A percentile compares a stretch with the other conserved stretches of the same genome.
phyloP scores from a whole-genome alignment of 2,113 vertebrate genomes.

The Conger conger region DNA sequence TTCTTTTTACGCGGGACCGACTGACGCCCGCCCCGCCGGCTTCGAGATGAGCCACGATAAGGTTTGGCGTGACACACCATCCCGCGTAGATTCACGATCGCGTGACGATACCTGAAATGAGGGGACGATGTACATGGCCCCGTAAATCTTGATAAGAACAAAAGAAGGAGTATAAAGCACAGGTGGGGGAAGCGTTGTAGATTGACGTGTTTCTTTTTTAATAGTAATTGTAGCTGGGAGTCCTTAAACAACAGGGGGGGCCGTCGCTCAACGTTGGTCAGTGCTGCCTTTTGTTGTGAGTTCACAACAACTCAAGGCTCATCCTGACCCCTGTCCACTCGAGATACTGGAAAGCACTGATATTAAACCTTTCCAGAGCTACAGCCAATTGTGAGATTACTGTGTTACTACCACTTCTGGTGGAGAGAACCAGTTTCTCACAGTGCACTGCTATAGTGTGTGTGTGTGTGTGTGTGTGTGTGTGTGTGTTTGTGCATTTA shows the following conservation, averaged over 20 bases:
- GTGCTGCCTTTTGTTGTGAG: not conserved
- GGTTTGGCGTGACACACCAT: not conserved
- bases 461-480: too few relatives aligned
- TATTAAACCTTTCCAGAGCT: not conserved
- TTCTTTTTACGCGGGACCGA: not conserved
- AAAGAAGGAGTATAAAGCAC: not conserved
- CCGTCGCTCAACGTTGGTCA: not conserved
- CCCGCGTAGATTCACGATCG: not conserved
- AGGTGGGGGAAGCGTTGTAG: not conserved
- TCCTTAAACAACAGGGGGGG: not conserved
- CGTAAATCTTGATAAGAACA: not conserved
- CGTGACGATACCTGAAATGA: not conserved
- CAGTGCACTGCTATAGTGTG: not conserved
- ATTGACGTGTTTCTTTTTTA: not conserved
- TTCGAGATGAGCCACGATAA: not conserved
- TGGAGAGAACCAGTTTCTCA: not conserved
- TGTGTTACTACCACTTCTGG: not conserved
- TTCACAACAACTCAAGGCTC: not conserved
- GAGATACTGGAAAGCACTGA: not conserved
- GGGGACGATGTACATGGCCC: not conserved
- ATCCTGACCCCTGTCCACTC: not conserved
- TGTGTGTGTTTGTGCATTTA: too few relatives aligned
- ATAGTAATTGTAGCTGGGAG: not conserved
- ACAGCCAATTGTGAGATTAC: not conserved
- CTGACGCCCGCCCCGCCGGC: not conserved